Percentiles rank a stretch among this genome's conserved stretches.
These are phyloP conservation scores for Heteromyza rotundicornis DNA, from an alignment of 2,888 invertebrate species.

Conservation along the genomic window DNA sequence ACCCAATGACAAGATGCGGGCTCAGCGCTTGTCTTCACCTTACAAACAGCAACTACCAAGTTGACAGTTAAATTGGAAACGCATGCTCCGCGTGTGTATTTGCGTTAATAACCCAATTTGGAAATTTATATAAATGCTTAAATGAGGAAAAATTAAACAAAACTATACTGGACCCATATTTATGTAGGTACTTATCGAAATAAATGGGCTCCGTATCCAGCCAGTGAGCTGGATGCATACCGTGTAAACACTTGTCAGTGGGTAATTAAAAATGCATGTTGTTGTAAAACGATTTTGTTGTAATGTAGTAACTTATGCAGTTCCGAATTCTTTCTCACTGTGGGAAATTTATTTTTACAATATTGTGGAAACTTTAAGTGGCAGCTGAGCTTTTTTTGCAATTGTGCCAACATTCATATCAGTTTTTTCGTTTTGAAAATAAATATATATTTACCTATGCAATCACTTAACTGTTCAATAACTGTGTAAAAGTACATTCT, in stretches of 20 bases:
- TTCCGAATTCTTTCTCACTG: constrained; percentile 19
- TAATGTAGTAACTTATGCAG: not conserved
- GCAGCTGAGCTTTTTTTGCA: not conserved
- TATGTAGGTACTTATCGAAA: too few species aligned
- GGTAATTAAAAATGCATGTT: not conserved
- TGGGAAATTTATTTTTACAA: constrained; percentile 14
- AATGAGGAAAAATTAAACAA: not conserved
- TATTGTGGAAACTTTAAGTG: not conserved
- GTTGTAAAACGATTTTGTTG: not conserved
- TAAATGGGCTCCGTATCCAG: not conserved
- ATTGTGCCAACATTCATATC: not conserved
- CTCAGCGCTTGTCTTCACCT: not conserved
- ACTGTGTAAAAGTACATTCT: too few species aligned
- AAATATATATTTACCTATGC: too few species aligned
- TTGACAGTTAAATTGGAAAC: constrained; percentile 1
- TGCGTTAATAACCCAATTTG: not conserved
- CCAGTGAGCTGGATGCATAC: not conserved
- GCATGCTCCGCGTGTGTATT: not conserved
- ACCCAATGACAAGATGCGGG: not conserved
- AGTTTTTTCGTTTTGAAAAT: too few species aligned
- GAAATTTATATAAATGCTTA: not conserved
- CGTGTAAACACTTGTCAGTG: not conserved
- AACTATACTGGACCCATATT: constrained; percentile 1
- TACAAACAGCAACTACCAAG: not conserved
- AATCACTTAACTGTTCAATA: too few species aligned